Evolutionary conservation across 2,888 invertebrate genomes (phyloP).

Genomic region (Ephialtes manifestator): DNA sequence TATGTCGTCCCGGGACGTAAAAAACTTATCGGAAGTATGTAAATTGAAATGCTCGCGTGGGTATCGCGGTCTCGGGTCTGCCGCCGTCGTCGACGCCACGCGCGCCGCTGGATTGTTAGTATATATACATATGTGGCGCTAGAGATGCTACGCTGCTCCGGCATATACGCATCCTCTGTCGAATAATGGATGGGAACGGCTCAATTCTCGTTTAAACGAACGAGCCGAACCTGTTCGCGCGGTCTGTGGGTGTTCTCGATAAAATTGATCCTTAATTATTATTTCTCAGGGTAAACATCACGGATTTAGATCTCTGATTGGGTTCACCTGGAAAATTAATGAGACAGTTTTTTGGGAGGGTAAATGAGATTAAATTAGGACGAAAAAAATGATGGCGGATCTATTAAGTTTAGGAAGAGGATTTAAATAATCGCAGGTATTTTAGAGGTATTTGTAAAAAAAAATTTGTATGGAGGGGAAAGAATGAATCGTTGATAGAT

Average conservation of each 20-base stretch:
- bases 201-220: conserved; percentile 59
- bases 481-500: background rate
- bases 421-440: background rate
- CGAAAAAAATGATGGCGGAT: background rate
- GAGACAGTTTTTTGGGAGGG: background rate
- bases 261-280: conserved; percentile 58
- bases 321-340: conserved; percentile 39
- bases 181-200: conserved; percentile 63
- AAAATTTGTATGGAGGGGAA: background rate
- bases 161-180: conserved; percentile 47
- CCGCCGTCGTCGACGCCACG: conserved; percentile 31
- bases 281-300: conserved; percentile 26
- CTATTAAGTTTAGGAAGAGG: background rate
- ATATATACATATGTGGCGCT: conserved; percentile 19
- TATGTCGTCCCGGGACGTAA: conserved; percentile 42
- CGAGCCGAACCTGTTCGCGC: conserved; percentile 31
- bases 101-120: background rate
- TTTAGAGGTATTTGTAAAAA: background rate
- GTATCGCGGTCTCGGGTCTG: conserved; percentile 44
- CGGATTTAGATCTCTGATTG: conserved; percentile 38
- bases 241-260: conserved; percentile 46
- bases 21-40: conserved; percentile 71
- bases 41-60: conserved; percentile 71
- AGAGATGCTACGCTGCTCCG: conserved; percentile 27
- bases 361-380: background rate